Evolutionary conservation across 1,140 invertebrate species (phyloP), one percentile per base, ranked within the genome.

Genomic region (Frieseomelitta varia): DNA sequence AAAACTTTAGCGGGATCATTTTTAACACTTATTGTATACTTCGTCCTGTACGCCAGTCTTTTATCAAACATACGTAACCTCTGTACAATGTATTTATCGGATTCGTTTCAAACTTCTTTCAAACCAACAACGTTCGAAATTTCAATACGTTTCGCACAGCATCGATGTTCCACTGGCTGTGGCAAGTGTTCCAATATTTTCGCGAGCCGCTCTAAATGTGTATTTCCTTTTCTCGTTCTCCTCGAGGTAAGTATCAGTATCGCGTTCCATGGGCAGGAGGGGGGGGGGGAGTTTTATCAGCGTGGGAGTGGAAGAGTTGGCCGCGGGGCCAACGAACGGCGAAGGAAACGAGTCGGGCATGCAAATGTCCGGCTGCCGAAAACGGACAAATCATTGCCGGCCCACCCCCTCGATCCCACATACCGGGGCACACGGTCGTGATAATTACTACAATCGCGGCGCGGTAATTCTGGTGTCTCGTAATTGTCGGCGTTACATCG

Each of bases 391-490:
- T 89, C 88, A 89, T 85, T 34, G 73, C 27, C 30, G 80, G 63
- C 58, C 71, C 85, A 55, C 63, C 72, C 55, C 79, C 72, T 71
- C 73, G 81, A 51, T 24, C 67, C 30, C 71, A 39, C 30, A 47
- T 79, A 77, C 11, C 12, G 34, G 71, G 72, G 63, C 79, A n/a
- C 63, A 55, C 65, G 30, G 55, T 61, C 39, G 87, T 80, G 87
- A 89, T 89, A 89, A 89, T 89, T 89, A 86, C 88, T 89, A 84
- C 88, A 89, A 89, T 89, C 75, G 88, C 78, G 58, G 78, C 72
- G 68, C 78, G 87, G 85, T 88, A 89, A 89, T 89, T 89, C 81
- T 81, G 78, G 84, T 89, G 88, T 86, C 87, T 86, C 87, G 87
- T 89, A 89, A 89, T 89, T 86, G 88, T 76, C 87, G 87, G 72